phyloP scores from a whole-genome alignment of 2,888 invertebrate genomes.

The Fragum sueziense region DNA sequence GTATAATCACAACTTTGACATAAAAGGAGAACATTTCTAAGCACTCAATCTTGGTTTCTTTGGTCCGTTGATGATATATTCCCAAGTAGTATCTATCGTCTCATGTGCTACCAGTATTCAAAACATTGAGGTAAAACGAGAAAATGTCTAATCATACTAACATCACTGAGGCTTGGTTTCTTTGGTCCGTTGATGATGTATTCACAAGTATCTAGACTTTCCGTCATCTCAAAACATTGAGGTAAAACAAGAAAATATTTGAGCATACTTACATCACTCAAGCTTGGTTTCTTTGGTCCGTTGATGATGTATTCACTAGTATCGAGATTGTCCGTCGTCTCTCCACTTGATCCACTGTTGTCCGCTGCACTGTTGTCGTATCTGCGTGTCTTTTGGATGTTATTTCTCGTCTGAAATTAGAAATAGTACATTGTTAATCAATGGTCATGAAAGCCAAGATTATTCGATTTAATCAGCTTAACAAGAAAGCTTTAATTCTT shows the following conservation, averaged over 20 bases:
- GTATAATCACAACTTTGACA: no score
- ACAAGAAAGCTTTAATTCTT: no score
- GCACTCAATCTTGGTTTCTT: conserved; percentile 62
- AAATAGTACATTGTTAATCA: not conserved
- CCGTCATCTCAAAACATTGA: conserved; percentile 60
- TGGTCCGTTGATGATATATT: conserved; percentile 50
- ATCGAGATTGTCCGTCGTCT: conserved; percentile 60
- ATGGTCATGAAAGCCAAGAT: no score
- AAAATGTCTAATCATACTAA: conserved; percentile 62
- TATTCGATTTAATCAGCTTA: no score
- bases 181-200: conserved; percentile 50
- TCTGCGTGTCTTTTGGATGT: conserved; percentile 29
- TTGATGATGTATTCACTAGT: conserved; percentile 47
- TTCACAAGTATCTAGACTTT: conserved; percentile 51
- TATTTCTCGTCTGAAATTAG: conserved; percentile 52
- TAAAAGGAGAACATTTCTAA: no score
- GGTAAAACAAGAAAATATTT: no score
- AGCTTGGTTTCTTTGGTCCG: conserved; percentile 53
- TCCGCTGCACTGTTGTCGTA: conserved; percentile 50
- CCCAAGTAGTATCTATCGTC: no score
- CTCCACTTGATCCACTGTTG: conserved; percentile 54
- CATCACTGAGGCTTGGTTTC: conserved; percentile 66
- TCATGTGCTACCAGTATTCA: conserved; percentile 60
- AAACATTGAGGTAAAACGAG: no score
- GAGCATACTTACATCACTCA: conserved; percentile 69